Percentiles rank a stretch among this genome's conserved stretches.
Conservation (phyloP, 2,797 vertebrate species). For the Benthosema pterotum region DNA sequence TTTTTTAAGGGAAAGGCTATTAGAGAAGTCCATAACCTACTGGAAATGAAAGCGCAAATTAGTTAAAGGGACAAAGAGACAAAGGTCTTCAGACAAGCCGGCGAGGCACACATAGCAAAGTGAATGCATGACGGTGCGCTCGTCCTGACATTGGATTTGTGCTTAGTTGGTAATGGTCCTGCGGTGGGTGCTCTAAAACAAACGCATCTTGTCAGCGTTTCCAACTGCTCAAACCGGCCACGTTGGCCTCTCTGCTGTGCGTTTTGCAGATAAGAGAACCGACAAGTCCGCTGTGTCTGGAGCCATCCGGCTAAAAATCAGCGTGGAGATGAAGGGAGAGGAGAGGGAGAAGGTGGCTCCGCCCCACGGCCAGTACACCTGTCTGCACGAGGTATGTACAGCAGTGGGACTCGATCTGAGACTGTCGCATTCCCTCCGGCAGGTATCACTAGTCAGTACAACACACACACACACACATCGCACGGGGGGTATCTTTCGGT, state of each 20-base stretch:
- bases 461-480: too few species aligned
- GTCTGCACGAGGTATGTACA: slow-evolving; percentile 91
- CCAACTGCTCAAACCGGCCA: slow-evolving; percentile 4
- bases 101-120: too few species aligned
- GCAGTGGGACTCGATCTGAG: too few species aligned
- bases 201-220: not conserved
- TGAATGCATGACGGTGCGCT: too few species aligned
- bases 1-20: too few species aligned
- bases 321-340: slow-evolving; percentile 97
- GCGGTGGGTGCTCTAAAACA: not conserved
- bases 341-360: slow-evolving; percentile 97
- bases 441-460: too few species aligned
- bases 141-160: not conserved
- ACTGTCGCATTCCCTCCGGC: too few species aligned
- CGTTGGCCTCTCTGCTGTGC: slow-evolving; percentile 19
- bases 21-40: too few species aligned
- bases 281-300: slow-evolving; percentile 98
- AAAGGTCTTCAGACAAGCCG: not conserved
- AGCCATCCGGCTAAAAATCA: slow-evolving; percentile 95
- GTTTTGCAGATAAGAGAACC: slow-evolving; percentile 92
- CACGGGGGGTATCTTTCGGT: too few species aligned
- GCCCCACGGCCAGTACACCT: slow-evolving; percentile 96
- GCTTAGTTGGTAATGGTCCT: not conserved
- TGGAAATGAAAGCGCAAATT: too few species aligned
- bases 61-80: not conserved